These are phyloP conservation scores for Selenia dentaria DNA, from an alignment of 2,888 invertebrate species.

Conservation along the genomic window DNA sequence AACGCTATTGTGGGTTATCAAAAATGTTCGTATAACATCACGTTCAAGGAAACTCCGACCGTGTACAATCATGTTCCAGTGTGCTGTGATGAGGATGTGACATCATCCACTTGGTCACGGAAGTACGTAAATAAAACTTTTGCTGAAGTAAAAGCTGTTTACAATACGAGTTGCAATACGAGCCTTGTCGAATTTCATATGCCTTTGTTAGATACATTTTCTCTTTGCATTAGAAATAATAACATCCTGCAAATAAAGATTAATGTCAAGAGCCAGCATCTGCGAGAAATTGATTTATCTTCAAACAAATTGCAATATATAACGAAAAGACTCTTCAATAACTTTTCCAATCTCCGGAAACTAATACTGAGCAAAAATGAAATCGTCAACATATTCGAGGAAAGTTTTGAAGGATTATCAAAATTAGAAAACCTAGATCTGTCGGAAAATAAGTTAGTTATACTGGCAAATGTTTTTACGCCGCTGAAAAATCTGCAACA, in stretches of 20 bases:
- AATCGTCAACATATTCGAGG: slow-evolving; percentile 81
- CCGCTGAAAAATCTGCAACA: slow-evolving; percentile 86
- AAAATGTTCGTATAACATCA: slow-evolving; percentile 67
- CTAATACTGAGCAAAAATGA: slow-evolving; percentile 89
- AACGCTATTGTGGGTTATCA: slow-evolving; percentile 54
- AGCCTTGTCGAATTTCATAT: slow-evolving; percentile 54
- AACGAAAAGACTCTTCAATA: slow-evolving; percentile 81
- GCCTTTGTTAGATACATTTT: slow-evolving; percentile 57
- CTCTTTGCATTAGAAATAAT: slow-evolving; percentile 62
- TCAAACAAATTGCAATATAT: slow-evolving; percentile 82
- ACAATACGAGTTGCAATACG: slow-evolving; percentile 55
- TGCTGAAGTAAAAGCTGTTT: slow-evolving; percentile 53
- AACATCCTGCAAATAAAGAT: slow-evolving; percentile 59
- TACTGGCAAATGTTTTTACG: slow-evolving; percentile 84
- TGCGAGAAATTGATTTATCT: slow-evolving; percentile 86
- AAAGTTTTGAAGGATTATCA: slow-evolving; percentile 85
- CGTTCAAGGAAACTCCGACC: slow-evolving; percentile 59
- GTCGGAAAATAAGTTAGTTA: slow-evolving; percentile 87
- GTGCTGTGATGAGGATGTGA: slow-evolving; percentile 60
- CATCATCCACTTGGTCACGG: slow-evolving; percentile 46
- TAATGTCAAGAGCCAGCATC: slow-evolving; percentile 57
- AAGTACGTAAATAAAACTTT: slow-evolving; percentile 64
- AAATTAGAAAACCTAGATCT: slow-evolving; percentile 88
- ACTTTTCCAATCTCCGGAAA: slow-evolving; percentile 83
- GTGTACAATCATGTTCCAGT: slow-evolving; percentile 47